Evolutionary conservation across 2,888 invertebrate genomes (phyloP).

Genomic region (Lysandra coridon): DNA sequence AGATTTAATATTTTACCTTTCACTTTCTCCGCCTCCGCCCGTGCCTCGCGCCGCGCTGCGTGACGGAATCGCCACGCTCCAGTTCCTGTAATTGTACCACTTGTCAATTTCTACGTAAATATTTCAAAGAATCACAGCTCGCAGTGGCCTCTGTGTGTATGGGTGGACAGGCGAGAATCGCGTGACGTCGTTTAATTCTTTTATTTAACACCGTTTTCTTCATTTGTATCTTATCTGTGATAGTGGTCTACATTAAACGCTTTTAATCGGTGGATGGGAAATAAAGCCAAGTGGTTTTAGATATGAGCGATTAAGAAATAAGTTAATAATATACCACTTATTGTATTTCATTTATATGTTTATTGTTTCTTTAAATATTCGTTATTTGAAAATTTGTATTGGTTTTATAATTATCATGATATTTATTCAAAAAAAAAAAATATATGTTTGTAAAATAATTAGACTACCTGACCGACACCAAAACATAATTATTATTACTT

Average conservation of each 20-base stretch:
- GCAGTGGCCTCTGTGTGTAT: neutral
- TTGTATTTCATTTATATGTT: neutral
- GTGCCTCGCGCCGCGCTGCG: conserved; percentile 50
- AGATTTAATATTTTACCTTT: neutral
- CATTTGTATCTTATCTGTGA: conserved; percentile 6
- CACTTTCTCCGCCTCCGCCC: conserved; percentile 35
- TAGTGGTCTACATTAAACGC: neutral
- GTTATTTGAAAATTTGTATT: no score
- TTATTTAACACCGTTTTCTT: conserved; percentile 13
- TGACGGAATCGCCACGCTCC: conserved; percentile 73
- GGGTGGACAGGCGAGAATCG: conserved; percentile 6
- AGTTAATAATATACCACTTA: no score
- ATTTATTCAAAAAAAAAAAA: no score
- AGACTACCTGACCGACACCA: no score
- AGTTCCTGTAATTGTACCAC: conserved; percentile 62
- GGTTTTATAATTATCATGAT: no score
- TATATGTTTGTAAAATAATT: no score
- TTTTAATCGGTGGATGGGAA: neutral
- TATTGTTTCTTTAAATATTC: no score
- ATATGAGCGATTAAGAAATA: neutral
- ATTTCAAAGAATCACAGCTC: conserved; percentile 53
- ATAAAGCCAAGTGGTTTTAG: neutral
- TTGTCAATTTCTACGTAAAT: conserved; percentile 76
- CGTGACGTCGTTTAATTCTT: neutral
- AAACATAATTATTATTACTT: no score